Percentiles rank a stretch among this genome's conserved stretches.
These are phyloP conservation scores for Ceraclea dissimilis DNA, from an alignment of 2,888 invertebrate species.

Conservation along the genomic window DNA sequence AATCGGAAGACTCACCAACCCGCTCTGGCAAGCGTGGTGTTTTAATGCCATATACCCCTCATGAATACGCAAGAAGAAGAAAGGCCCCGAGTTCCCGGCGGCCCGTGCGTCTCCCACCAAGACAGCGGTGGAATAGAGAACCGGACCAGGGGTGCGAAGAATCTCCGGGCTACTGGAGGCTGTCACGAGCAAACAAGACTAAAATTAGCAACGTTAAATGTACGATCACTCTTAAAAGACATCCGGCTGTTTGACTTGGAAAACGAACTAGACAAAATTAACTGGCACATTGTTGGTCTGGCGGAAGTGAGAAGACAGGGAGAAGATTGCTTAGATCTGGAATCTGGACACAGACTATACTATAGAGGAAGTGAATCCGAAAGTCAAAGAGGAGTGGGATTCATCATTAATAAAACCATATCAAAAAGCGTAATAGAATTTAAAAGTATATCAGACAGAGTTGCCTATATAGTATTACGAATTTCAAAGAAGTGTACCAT, in stretches of 20 bases:
- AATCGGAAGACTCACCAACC: background rate
- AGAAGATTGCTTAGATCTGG: background rate
- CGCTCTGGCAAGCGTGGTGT: background rate
- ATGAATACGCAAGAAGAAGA: background rate
- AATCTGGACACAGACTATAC: background rate
- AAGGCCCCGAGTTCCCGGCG: background rate
- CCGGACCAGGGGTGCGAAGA: background rate
- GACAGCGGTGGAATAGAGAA: background rate
- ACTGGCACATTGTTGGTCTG: background rate
- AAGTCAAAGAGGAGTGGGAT: background rate
- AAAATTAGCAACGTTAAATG: background rate
- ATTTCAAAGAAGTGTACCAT: background rate
- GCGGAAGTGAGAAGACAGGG: background rate
- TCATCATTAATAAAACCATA: background rate
- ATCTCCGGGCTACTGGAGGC: background rate
- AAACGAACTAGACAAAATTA: background rate
- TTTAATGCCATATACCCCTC: background rate
- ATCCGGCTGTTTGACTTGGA: background rate
- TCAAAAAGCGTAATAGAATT: background rate
- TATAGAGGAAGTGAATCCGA: background rate
- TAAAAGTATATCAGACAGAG: background rate
- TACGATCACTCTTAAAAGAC: background rate
- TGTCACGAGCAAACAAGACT: background rate
- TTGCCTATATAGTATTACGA: background rate
- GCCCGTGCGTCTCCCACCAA: background rate